Base-by-base conservation (phyloP, 2,113 vertebrate species). In the Suncus etruscus region DNA sequence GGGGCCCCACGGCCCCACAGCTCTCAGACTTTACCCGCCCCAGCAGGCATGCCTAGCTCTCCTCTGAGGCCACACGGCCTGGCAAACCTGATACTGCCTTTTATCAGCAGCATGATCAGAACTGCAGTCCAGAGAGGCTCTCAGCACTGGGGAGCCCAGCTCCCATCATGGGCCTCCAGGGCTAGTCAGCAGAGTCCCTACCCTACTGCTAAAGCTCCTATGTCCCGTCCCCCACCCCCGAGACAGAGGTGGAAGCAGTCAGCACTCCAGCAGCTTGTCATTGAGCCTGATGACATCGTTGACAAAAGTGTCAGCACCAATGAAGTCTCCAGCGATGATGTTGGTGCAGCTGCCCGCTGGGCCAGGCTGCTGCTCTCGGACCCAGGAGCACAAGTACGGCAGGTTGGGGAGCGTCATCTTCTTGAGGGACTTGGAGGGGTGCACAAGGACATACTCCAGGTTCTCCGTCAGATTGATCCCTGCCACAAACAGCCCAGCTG, bases 311-410 rank as follows among this genome's bases (percentile, higher is more conserved):
- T 97, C 73, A 0, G 96, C 96, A 1, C 98, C 98, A 70, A 99
- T 95, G 1, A 99, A 99, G 96, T 99, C 99, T 8, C 98, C 99
- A 0, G 99, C 98, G 69, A 99, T 98, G 20, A 99, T 98, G 97
- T 99, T 99, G 88, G 98, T 96, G 80, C 98, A 97, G 14, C 90
- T 31, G 0, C 96, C 88, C 29, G 95, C 94, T 0, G 95, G 31
- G n/a, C 99, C 99, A 0, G 99, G 98, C 11, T 8, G 25, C 97
- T 99, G 99, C 8, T 97, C 89, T 88, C 97, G 95, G 89, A 99
- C 95, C 99, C 99, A 99, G 0, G 92, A 76, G 73, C 94, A 91
- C 94, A 99, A 82, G 74, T 18, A 50, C 3, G 98, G 97, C 95
- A 98, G 98, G 95, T 97, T 98, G 1, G 32, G 94, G 76, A 97